phyloP scores from a whole-genome alignment of 2,888 invertebrate species.

The Lasioglossum marginatum region DNA sequence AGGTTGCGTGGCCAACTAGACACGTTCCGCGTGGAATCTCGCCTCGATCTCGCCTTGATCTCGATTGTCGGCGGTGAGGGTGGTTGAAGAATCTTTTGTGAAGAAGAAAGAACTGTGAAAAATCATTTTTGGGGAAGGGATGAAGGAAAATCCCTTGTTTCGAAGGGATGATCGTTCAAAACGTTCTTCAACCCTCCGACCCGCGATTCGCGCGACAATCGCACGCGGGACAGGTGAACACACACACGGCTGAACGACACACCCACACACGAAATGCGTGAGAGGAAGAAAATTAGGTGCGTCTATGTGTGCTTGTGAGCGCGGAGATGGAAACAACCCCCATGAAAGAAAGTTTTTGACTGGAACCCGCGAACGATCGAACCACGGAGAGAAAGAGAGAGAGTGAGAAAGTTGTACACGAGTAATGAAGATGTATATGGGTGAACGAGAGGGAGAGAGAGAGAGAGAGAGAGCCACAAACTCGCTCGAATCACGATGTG shows the following conservation, averaged over 20 bases:
- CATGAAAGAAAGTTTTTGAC: constrained; percentile 26
- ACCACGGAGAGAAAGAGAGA: constrained; percentile 24
- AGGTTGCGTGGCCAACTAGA: neutral
- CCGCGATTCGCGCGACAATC: constrained; percentile 27
- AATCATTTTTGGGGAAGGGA: neutral
- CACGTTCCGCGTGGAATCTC: neutral
- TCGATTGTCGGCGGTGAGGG: neutral
- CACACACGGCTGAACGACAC: constrained; percentile 22
- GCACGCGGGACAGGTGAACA: constrained; percentile 33
- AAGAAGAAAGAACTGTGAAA: neutral
- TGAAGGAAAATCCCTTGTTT: neutral
- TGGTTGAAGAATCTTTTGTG: neutral
- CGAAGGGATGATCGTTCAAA: neutral
- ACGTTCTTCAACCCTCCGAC: constrained; percentile 20
- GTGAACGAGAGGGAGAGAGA: constrained; percentile 49
- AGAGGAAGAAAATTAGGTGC: constrained; percentile 34
- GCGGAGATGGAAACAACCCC: constrained; percentile 20
- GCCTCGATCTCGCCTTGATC: neutral
- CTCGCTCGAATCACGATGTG: constrained; percentile 73
- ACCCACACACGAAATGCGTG: constrained; percentile 41
- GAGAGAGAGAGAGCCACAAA: constrained; percentile 57
- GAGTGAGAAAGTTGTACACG: constrained; percentile 35
- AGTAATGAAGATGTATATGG: constrained; percentile 30
- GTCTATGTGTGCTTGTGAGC: constrained; percentile 31
- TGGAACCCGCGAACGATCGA: constrained; percentile 38